Percentiles rank a stretch among this genome's conserved stretches.
Evolutionary conservation across 2,113 vertebrate species (phyloP).

Genomic region (Python bivittatus): DNA sequence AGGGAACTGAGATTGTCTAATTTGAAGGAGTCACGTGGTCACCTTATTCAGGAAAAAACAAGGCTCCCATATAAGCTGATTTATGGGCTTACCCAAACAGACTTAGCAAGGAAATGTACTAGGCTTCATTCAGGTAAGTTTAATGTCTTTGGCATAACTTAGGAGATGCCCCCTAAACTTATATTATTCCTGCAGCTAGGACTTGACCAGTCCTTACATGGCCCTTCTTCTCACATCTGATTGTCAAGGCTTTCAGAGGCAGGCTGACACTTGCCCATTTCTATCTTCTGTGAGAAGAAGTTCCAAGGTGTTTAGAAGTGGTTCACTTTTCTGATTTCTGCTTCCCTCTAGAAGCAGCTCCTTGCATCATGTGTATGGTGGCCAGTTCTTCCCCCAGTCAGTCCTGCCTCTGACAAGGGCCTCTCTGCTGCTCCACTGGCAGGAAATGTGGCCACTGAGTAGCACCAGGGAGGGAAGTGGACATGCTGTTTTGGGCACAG

Average conservation of each 20-base stretch:
- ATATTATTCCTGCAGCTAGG: neutral
- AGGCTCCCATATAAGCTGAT: neutral
- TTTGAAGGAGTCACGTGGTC: neutral
- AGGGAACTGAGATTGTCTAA: neutral
- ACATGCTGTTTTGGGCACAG: too few relatives aligned
- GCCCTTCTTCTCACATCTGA: neutral
- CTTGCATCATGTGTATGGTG: neutral
- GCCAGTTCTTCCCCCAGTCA: too few relatives aligned
- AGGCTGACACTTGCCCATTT: neutral
- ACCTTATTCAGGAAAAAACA: neutral
- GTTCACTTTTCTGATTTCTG: neutral
- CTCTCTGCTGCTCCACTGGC: too few relatives aligned
- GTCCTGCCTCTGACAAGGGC: too few relatives aligned
- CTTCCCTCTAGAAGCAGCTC: neutral
- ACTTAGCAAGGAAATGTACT: neutral
- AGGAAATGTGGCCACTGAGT: too few relatives aligned
- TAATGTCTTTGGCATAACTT: neutral
- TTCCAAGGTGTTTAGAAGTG: neutral
- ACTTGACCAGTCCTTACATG: neutral
- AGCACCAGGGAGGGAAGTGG: too few relatives aligned
- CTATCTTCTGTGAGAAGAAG: neutral
- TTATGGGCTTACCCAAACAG: neutral
- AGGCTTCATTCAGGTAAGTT: constrained; percentile 1
- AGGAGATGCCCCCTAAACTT: neutral
- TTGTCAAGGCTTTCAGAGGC: neutral